Base-by-base conservation (phyloP, 2,888 invertebrate genomes). In the Siphonodentalium dalli region DNA sequence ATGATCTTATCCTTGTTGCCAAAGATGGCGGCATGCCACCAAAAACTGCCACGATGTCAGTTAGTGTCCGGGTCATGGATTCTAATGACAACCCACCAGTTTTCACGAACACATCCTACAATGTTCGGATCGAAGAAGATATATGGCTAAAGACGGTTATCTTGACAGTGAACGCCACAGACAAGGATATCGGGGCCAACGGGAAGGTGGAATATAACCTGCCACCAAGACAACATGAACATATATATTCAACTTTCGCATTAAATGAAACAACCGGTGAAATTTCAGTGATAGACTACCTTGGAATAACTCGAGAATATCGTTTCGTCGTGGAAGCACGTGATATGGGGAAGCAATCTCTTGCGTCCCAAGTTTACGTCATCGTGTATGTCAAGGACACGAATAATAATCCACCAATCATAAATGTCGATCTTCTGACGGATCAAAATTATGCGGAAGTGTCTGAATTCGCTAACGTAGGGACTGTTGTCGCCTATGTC, bases 351-450 rank as follows among this genome's bases (percentile, higher is more conserved):
- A 45, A 54, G 2, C 71, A 68, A 35, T 66, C 74, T 0, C 61
- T 65, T 39, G 69, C 67, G 23, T 60, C 69, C 2, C 66, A 68
- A 29, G 67, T 71, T 2, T 61, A 68, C 39, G 72, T 74, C 2
- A 61, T 61, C 33, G 63, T 76, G 23, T 57, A 61, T 34, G 89
- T 96, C 7, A 91, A 92, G 72, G 82, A 83, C 60, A 94, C 93
- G 81, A 95, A 96, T 82, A 96, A 96, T 80, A 94, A 95, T 80
- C 93, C 95, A 13, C 95, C 96, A 0, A 86, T 92, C 33, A 68
- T 75, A 21, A 56, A 54, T n/a, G 54, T 72, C 27, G 62, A 68
- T 39, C 49, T 63, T 18, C 49, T 68, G 4, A 65, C 63, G 13
- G 54, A 61, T 24, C 38, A 57, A 15, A 59, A 64, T 26, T 65